A percentile compares a stretch with the other conserved stretches of the same genome.
Conservation (phyloP, 2,888 invertebrate species). For the Bugulina stolonifera region DNA sequence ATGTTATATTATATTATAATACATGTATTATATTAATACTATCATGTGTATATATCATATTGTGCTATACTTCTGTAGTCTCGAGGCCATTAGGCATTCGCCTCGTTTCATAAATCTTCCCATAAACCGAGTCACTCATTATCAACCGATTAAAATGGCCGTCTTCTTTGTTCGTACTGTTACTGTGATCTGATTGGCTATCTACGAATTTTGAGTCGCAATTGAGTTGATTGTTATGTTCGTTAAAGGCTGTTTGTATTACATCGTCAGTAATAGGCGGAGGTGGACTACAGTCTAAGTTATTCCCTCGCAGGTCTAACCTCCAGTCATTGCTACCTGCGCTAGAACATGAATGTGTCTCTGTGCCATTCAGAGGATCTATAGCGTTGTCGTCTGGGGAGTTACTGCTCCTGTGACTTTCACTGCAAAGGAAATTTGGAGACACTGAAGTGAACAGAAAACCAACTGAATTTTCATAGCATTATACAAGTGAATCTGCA, state of each 20-base stretch:
- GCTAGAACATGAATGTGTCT: constrained; percentile 18
- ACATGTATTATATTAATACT: not conserved
- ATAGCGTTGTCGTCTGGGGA: constrained; percentile 20
- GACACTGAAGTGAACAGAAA: no score
- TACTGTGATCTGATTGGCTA: constrained; percentile 21
- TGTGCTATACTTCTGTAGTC: constrained; percentile 19
- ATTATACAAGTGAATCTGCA: no score
- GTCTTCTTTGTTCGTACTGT: constrained; percentile 18
- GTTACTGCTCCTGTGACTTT: constrained; percentile 17
- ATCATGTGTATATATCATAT: not conserved
- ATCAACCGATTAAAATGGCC: constrained; percentile 12
- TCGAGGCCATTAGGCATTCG: constrained; percentile 6
- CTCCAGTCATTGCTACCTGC: constrained; percentile 25
- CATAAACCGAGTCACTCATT: constrained; percentile 22
- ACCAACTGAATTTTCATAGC: no score
- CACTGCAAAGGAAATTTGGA: constrained; percentile 1
- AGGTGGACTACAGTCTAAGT: constrained; percentile 22
- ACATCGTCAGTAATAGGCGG: not conserved
- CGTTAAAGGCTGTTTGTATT: not conserved
- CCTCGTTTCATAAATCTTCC: constrained; percentile 21
- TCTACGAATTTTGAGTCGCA: constrained; percentile 18
- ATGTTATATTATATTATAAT: not conserved
- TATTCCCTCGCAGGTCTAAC: constrained; percentile 19
- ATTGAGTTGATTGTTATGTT: constrained; percentile 12
- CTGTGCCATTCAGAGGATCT: constrained; percentile 14